These are phyloP conservation scores for Epinephelus fuscoguttatus DNA, from an alignment of 2,113 vertebrate genomes.

Conservation along the genomic window DNA sequence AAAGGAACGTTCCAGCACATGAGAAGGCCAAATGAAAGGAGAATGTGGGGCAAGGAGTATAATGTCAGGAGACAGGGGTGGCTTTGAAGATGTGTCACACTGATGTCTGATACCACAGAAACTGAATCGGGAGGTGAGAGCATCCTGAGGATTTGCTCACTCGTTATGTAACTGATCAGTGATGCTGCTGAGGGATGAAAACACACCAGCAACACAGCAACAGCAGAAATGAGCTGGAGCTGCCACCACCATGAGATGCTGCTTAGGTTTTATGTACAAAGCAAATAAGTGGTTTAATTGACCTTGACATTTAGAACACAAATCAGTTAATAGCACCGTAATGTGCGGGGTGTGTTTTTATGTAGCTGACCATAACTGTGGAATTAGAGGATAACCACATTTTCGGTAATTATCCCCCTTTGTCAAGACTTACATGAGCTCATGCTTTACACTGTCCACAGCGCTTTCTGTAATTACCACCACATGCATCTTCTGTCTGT, in stretches of 20 bases:
- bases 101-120: background rate
- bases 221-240: background rate
- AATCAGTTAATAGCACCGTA: background rate
- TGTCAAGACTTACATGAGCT: slow-evolving; percentile 47
- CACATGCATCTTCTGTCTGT: slow-evolving; percentile 58
- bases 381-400: slow-evolving; percentile 24
- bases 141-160: background rate
- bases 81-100: slow-evolving; percentile 7
- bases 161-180: background rate
- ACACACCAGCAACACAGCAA: background rate
- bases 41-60: background rate
- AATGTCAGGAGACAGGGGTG: slow-evolving; percentile 22
- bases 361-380: slow-evolving; percentile 4
- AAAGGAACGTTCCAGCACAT: background rate
- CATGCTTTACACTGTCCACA: slow-evolving; percentile 23
- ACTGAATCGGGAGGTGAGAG: background rate
- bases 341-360: slow-evolving; percentile 13
- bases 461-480: slow-evolving; percentile 51
- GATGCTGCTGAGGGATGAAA: background rate
- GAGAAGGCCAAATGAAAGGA: background rate
- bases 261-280: background rate
- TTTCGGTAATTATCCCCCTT: slow-evolving; percentile 29
- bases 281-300: background rate
- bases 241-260: background rate
- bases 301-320: slow-evolving; percentile 5